phyloP scores from a whole-genome alignment of 1,140 invertebrate genomes.

The Drosophila triauraria region DNA sequence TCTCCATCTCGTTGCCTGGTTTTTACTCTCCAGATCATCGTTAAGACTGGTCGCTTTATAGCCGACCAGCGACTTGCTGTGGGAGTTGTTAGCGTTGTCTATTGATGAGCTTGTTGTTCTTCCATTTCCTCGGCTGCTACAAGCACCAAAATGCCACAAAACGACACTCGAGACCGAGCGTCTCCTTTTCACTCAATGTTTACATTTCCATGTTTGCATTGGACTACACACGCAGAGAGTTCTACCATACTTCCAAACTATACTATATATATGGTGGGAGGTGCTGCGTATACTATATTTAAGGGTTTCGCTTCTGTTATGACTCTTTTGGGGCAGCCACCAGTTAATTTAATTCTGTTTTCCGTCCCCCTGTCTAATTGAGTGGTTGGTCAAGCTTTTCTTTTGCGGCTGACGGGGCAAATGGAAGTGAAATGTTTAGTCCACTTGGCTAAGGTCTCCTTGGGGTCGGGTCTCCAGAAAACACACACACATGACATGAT shows the following conservation, averaged over 20 bases:
- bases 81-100: slow-evolving; percentile 41
- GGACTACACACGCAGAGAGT: slow-evolving; percentile 21
- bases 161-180: slow-evolving; percentile 61
- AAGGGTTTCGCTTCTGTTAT: slow-evolving; percentile 46
- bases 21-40: slow-evolving; percentile 27
- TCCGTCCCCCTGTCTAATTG: slow-evolving; percentile 62
- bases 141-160: slow-evolving; percentile 41
- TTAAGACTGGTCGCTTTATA: slow-evolving; percentile 56
- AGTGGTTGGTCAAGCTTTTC: slow-evolving; percentile 62
- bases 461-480: slow-evolving; percentile 7
- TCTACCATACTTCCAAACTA: not conserved
- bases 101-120: slow-evolving; percentile 77
- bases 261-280: not conserved
- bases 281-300: not conserved
- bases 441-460: slow-evolving; percentile 24
- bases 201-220: slow-evolving; percentile 68
- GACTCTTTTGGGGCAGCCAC: slow-evolving; percentile 66
- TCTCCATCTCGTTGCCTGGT: not conserved
- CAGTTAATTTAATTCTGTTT: slow-evolving; percentile 78
- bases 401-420: slow-evolving; percentile 23
- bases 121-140: slow-evolving; percentile 57
- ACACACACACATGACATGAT: slow-evolving; percentile 41
- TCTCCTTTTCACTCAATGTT: slow-evolving; percentile 48
- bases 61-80: slow-evolving; percentile 26
- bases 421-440: slow-evolving; percentile 62